Evolutionary conservation across 2,113 vertebrate genomes (phyloP), one percentile per base, ranked within the genome.

Genomic region (Balaeniceps rex): DNA sequence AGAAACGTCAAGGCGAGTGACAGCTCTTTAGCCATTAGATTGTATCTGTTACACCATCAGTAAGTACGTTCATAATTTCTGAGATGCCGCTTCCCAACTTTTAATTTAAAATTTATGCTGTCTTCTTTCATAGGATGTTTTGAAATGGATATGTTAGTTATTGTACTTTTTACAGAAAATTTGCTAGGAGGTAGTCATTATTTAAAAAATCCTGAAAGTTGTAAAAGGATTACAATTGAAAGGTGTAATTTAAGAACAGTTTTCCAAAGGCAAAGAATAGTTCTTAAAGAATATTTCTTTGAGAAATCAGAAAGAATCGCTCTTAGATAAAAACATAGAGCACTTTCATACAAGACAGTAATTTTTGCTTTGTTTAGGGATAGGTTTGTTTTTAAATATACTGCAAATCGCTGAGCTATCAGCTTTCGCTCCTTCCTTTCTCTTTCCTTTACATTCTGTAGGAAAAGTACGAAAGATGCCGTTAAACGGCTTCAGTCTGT

Each of bases 321-420:
- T 93, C 79, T 96, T 58, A 55, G 38, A 75, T 66, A 57, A 64
- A 74, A 90, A 63, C 46, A 52, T 3, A 6, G 51, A 83, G 29
- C 40, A 14, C 14, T 64, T 78, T 19, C 29, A 7, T 13, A 26
- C 23, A 47, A 83, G 77, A 15, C 26, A 83, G 87, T 65, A 71
- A 88, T 90, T 90, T 93, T 61, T 63, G 31, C 86, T 89, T 94
- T 88, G 72, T 87, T 90, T 80, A 58, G 75, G 49, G n/a, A 25
- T 36, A 34, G 54, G 14, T 77, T 90, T 88, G 47, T 74, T 87
- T 90, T 92, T 26, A 66, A 94, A 88, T 23, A 57, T 3, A 14
- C 18, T 23, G 42, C 19, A 46, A n/a, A 81, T 64, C 34, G 74
- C 51, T 23, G 57, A 83, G 80, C 34, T 52, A 69, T 71, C 55